Evolutionary conservation across 2,888 invertebrate genomes (phyloP), one percentile per base, ranked within the genome.

Genomic region (Seira ritae): DNA sequence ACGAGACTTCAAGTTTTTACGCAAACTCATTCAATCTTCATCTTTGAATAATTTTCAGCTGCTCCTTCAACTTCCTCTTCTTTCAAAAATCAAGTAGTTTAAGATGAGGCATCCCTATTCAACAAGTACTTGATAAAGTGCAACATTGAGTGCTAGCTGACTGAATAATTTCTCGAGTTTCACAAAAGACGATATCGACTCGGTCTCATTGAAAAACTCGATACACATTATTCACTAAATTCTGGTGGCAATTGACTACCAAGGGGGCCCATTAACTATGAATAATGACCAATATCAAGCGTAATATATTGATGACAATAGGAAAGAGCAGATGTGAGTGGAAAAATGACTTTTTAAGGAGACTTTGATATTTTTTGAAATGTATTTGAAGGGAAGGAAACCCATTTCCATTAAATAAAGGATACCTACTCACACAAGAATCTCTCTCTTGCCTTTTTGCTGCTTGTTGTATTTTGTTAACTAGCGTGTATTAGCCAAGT

Each of bases 81-180:
- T 55, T 55, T 55, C 55, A 55, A 31, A 55, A 31, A 55, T 55
- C 55, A 55, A 55, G 55, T 55, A 55, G 55, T 55, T 55, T 55
- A 55, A 55, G 55, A 55, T 55, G 55, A 55, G 12, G n/a, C 55
- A 31, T 55, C 3, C 17, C n/a, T 12, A 55, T 55, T 55, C n/a
- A 55, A 55, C 31, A 55, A 55, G 55, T 55, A 8, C 55, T 55
- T 55, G 55, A 55, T 55, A 55, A 55, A 55, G 55, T 31, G 20
- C 23, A 24, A 71, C 74, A 74, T 73, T 73, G 79, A 80, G 73
- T 73, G 42, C 19, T 20, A 23, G 46, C 67, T 72, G 74, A 73
- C 73, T 80, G 74, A 73, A 80, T 74, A 80, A 80, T 80, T 80
- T 80, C 80, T 80, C 3, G 68, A 60, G 37, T 80, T 74, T 68